Percentiles rank a stretch among this genome's conserved stretches.
Conservation (phyloP, 2,797 vertebrate species). For the Scomberomorus guttatus region DNA sequence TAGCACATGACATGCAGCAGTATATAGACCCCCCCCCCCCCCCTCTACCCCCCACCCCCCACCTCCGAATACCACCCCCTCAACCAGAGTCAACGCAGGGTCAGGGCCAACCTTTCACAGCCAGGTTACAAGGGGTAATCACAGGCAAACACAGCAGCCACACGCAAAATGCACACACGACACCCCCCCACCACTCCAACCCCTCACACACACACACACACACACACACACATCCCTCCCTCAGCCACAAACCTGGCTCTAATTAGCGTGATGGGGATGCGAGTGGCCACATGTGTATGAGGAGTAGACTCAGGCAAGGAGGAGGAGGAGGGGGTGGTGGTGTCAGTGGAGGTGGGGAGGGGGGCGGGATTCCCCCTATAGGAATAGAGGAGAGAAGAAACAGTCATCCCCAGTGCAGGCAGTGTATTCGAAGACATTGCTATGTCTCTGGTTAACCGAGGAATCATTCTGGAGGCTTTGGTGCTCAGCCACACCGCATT, state of each 20-base stretch:
- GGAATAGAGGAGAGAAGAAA: conserved; percentile 66
- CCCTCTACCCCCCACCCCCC: conserved; percentile 26
- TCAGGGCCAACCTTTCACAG: conserved; percentile 88
- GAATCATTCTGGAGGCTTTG: conserved; percentile 75
- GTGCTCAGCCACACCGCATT: conserved; percentile 73
- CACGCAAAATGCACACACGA: conserved; percentile 83
- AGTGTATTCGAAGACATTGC: conserved; percentile 69
- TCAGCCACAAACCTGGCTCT: conserved; percentile 85
- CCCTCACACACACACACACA: conserved; percentile 43
- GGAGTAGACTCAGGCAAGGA: conserved; percentile 67
- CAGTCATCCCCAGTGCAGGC: conserved; percentile 67
- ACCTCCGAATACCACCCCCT: conserved; percentile 21
- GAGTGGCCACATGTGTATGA: conserved; percentile 80
- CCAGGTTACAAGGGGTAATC: conserved; percentile 86
- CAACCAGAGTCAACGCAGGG: conserved; percentile 82
- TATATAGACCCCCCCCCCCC: conserved; percentile 48
- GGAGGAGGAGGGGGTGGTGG: conserved; percentile 44
- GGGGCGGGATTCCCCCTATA: conserved; percentile 68
- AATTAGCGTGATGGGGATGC: conserved; percentile 85
- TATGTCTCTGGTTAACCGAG: conserved; percentile 79
- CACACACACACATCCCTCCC: conserved; percentile 39
- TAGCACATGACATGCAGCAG: conserved; percentile 76
- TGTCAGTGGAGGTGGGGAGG: conserved; percentile 30
- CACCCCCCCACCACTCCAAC: conserved; percentile 30
- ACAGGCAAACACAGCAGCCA: conserved; percentile 88